These are phyloP conservation scores for Limnephilus lunatus DNA, from an alignment of 2,888 invertebrate genomes.

Conservation along the genomic window DNA sequence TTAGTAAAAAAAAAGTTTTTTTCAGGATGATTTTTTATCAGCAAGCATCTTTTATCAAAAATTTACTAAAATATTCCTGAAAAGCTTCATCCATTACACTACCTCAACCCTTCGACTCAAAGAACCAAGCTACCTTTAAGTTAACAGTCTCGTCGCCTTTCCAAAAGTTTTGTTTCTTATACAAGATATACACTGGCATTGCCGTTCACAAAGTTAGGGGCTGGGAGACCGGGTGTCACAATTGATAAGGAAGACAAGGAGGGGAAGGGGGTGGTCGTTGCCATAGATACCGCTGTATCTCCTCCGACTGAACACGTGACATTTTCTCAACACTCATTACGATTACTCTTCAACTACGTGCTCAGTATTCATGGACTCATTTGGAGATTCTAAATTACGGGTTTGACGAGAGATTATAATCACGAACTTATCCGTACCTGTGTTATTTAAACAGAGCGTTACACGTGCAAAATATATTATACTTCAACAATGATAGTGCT, in stretches of 20 bases:
- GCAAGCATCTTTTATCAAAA: neutral
- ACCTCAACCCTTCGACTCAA: neutral
- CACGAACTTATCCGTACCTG: neutral
- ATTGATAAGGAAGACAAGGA: slow-evolving; percentile 62
- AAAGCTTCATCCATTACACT: neutral
- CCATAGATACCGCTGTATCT: slow-evolving; percentile 46
- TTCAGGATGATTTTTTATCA: no score
- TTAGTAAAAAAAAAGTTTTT: no score
- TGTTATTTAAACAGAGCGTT: neutral
- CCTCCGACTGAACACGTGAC: slow-evolving; percentile 24
- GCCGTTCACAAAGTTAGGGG: slow-evolving; percentile 29
- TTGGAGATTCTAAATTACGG: slow-evolving; percentile 1
- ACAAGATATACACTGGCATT: slow-evolving; percentile 14
- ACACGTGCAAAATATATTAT: neutral
- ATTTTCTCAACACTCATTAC: slow-evolving; percentile 3
- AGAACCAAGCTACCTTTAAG: slow-evolving; percentile 15
- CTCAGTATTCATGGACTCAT: slow-evolving; percentile 16
- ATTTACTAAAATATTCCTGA: neutral
- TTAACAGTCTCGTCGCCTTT: slow-evolving; percentile 27
- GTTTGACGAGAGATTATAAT: neutral
- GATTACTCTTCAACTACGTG: slow-evolving; percentile 13
- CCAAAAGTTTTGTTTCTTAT: slow-evolving; percentile 37
- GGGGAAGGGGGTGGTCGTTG: slow-evolving; percentile 30
- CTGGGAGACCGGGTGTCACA: slow-evolving; percentile 44
- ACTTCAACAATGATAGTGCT: neutral